Conservation (phyloP, 2,888 invertebrate species). For the Protophormia terraenovae region DNA sequence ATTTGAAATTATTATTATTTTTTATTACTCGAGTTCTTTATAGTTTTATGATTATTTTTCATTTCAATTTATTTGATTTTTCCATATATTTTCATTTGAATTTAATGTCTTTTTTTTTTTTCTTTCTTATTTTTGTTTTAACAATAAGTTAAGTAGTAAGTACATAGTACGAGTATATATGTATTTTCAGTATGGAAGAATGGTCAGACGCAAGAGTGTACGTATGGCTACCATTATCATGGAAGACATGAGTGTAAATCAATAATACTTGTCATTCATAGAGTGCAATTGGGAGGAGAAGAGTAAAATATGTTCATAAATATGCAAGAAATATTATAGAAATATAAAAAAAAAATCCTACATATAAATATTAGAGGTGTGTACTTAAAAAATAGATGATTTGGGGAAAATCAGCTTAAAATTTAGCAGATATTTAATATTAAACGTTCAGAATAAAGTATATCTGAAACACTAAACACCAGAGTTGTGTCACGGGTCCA, state of each 20-base stretch:
- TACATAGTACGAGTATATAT: neutral
- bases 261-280: constrained; percentile 26
- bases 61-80: constrained; percentile 24
- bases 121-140: too few relatives aligned
- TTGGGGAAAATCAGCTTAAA: too few relatives aligned
- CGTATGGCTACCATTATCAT: neutral
- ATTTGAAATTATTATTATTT: constrained; percentile 8
- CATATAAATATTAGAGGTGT: too few relatives aligned
- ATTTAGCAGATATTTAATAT: too few relatives aligned
- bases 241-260: constrained; percentile 28
- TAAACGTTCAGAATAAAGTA: too few relatives aligned
- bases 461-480: too few relatives aligned
- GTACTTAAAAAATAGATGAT: too few relatives aligned
- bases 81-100: constrained; percentile 18
- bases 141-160: neutral
- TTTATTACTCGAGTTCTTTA: neutral
- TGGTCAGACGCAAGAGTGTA: neutral
- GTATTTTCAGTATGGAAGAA: neutral
- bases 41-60: neutral
- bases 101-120: constrained; percentile 26
- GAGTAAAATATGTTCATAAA: neutral
- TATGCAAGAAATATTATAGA: neutral
- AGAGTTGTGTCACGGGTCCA: too few relatives aligned
- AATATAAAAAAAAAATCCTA: neutral
- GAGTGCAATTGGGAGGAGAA: neutral